Evolutionary conservation across 37 sponge, comb jelly and placozoan species (phyloP).

Genomic region (Lycopodina hypogea): DNA sequence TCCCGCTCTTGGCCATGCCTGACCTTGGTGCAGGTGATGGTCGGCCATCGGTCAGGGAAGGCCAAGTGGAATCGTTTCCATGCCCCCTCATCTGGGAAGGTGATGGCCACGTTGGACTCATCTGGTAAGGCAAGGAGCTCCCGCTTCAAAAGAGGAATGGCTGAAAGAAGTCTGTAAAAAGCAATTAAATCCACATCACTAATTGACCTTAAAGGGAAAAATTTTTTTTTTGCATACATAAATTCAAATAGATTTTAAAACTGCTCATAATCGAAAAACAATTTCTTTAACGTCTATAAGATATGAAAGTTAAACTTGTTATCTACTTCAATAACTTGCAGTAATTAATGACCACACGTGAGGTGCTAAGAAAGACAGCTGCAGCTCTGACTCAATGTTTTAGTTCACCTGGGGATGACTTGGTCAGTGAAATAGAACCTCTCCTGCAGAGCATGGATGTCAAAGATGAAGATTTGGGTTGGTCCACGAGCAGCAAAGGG

Average conservation of each 20-base stretch:
- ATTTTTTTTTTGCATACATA: no score
- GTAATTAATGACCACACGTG: no score
- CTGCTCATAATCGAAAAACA: no score
- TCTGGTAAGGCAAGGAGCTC: conserved; percentile 44
- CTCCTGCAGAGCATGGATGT: conserved; percentile 93
- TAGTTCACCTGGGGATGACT: conserved; percentile 83
- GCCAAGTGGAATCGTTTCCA: conserved; percentile 67
- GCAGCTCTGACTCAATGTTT: no score
- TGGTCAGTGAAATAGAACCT: conserved; percentile 87
- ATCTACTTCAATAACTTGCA: neutral
- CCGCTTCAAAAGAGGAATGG: conserved; percentile 69
- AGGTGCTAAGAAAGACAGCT: no score
- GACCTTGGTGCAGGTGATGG: conserved; percentile 78
- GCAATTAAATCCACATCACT: neutral
- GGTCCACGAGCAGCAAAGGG: conserved; percentile 89
- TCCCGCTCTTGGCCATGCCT: conserved; percentile 73
- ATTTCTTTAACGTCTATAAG: no score
- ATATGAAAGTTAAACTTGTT: no score
- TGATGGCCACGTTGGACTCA: conserved; percentile 47
- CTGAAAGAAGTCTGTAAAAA: conserved; percentile 58
- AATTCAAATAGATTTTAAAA: no score
- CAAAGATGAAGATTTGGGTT: conserved; percentile 87
- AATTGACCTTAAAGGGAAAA: neutral
- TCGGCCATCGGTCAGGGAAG: conserved; percentile 49
- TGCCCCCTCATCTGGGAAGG: conserved; percentile 91